Evolutionary conservation across 2,888 invertebrate species (phyloP).

Genomic region (Cylloceria caligata): DNA sequence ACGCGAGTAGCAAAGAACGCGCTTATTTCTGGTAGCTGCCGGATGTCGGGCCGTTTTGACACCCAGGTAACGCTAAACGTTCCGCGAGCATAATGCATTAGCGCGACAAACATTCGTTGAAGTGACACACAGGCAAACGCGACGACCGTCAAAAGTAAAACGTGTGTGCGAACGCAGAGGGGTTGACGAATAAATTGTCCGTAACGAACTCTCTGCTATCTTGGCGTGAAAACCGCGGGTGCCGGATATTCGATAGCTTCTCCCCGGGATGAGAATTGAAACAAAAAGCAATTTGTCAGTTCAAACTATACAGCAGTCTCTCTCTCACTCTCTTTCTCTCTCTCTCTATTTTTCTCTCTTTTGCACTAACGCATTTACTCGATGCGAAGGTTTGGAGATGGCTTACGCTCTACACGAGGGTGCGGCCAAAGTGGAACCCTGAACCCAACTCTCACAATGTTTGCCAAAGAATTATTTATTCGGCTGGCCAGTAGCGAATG

Average conservation of each 20-base stretch:
- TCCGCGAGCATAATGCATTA: conserved; percentile 54
- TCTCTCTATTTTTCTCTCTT: background rate
- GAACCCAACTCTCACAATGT: conserved; percentile 50
- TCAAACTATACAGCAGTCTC: conserved; percentile 54
- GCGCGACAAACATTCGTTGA: conserved; percentile 36
- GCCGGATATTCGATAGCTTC: conserved; percentile 75
- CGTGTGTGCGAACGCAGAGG: background rate
- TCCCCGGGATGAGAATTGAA: conserved; percentile 60
- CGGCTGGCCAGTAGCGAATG: conserved; percentile 33
- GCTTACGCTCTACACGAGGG: conserved; percentile 39
- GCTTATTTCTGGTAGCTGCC: conserved; percentile 19
- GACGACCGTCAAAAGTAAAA: background rate
- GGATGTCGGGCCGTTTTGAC: conserved; percentile 18
- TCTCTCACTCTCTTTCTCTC: background rate
- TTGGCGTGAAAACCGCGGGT: conserved; percentile 66
- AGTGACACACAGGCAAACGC: background rate
- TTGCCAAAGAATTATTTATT: conserved; percentile 70
- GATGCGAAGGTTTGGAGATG: conserved; percentile 14
- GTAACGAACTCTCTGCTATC: conserved; percentile 64
- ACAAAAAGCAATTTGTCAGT: conserved; percentile 80
- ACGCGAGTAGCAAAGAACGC: conserved; percentile 12
- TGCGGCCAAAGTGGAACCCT: conserved; percentile 51
- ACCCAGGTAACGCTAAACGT: conserved; percentile 21
- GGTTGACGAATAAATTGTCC: conserved; percentile 72
- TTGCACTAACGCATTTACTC: too few species aligned